phyloP scores from a whole-genome alignment of 2,888 invertebrate genomes.

The Dryococelus australis region DNA sequence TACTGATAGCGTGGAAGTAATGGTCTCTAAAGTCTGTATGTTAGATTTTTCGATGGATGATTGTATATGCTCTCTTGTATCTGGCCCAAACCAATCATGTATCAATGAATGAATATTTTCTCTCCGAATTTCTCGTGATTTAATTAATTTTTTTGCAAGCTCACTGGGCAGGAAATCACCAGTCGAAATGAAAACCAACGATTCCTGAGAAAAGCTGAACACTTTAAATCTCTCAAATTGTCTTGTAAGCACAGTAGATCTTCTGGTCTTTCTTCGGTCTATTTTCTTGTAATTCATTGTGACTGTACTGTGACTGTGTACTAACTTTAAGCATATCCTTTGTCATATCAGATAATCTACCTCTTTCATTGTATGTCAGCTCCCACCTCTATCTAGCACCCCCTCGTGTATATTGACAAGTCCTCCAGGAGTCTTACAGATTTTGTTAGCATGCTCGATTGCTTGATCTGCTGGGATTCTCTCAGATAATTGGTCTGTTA shows the following conservation, averaged over 20 bases:
- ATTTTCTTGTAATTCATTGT: not conserved
- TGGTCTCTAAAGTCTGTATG: not conserved
- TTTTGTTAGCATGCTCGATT: too few relatives aligned
- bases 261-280: not conserved
- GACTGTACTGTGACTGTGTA: not conserved
- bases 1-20: not conserved
- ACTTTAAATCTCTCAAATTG: not conserved
- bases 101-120: not conserved
- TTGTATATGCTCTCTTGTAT: not conserved
- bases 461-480: too few relatives aligned
- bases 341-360: not conserved
- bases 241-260: not conserved
- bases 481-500: too few relatives aligned
- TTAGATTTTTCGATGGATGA: not conserved
- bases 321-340: too few relatives aligned
- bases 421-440: too few relatives aligned
- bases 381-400: not conserved
- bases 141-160: not conserved
- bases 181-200: not conserved
- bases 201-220: not conserved
- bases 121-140: not conserved
- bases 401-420: not conserved
- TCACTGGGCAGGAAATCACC: not conserved
- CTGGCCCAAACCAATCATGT: too few relatives aligned
- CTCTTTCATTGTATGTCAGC: slow-evolving; percentile 20